Conservation (phyloP, 2,888 invertebrate species). For the Hipparchia sbordonii region DNA sequence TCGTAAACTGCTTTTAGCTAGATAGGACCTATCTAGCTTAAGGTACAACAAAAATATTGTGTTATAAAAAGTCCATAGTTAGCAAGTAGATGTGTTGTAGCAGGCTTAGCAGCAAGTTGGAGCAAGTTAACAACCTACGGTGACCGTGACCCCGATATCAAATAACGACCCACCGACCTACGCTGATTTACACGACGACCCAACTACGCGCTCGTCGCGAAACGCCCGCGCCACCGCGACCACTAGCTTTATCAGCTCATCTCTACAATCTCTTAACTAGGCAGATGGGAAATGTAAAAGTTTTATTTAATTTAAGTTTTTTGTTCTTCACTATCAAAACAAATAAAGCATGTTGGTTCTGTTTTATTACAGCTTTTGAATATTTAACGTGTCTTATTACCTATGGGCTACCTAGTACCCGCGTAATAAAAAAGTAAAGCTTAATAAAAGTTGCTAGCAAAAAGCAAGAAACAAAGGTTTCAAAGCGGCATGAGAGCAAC, state of each 20-base stretch:
- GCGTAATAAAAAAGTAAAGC: background rate
- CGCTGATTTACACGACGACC: conserved; percentile 42
- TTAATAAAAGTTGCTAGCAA: background rate
- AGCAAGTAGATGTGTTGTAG: background rate
- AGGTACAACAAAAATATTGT: background rate
- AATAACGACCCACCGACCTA: conserved; percentile 46
- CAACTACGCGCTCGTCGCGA: conserved; percentile 25
- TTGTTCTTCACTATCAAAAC: too few relatives aligned
- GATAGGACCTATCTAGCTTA: background rate
- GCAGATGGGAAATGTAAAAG: too few relatives aligned
- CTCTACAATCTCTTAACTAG: too few relatives aligned
- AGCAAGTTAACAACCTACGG: conserved; percentile 44
- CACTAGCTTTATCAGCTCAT: background rate
- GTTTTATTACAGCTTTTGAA: too few relatives aligned
- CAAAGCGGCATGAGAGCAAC: background rate
- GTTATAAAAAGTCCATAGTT: background rate
- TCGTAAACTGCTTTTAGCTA: background rate
- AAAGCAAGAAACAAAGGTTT: conserved; percentile 9
- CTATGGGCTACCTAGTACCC: background rate
- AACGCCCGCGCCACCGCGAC: background rate
- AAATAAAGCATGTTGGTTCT: too few relatives aligned
- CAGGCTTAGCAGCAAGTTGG: conserved; percentile 36
- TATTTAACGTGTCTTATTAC: too few relatives aligned
- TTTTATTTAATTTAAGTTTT: too few relatives aligned
- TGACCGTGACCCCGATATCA: conserved; percentile 47